Conservation (phyloP, 2,113 vertebrate genomes). For the Oophaga pumilio region DNA sequence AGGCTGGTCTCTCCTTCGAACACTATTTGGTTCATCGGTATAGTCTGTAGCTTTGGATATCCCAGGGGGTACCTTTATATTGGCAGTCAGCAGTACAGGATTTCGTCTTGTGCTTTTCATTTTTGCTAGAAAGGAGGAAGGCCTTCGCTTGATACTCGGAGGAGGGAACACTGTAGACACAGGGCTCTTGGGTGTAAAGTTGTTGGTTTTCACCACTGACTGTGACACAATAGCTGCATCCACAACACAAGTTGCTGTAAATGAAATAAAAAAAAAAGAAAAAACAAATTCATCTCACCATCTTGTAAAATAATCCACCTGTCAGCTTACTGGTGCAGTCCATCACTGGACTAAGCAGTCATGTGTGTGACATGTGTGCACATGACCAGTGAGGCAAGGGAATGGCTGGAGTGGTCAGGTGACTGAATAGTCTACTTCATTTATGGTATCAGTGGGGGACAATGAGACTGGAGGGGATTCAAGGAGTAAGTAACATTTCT, state of each 20-base stretch:
- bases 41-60: constrained; percentile 64
- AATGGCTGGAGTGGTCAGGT: no score
- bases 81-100: constrained; percentile 80
- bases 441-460: no score
- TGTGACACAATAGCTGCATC: constrained; percentile 1
- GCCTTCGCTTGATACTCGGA: constrained; percentile 62
- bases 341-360: no score
- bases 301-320: background rate
- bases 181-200: background rate
- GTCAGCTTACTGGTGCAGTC: no score
- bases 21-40: background rate
- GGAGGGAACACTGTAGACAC: constrained; percentile 29
- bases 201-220: constrained; percentile 46
- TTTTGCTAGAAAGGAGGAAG: constrained; percentile 69
- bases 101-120: constrained; percentile 76
- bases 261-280: constrained; percentile 15
- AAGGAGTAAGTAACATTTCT: no score
- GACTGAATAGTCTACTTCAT: no score
- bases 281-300: background rate
- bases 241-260: constrained; percentile 39
- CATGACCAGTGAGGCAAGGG: no score
- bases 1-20: constrained; percentile 73
- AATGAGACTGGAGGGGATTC: no score
- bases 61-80: constrained; percentile 81
- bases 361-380: no score